Evolutionary conservation across 2,888 invertebrate genomes (phyloP).

Genomic region (Drosophila prostipennis): DNA sequence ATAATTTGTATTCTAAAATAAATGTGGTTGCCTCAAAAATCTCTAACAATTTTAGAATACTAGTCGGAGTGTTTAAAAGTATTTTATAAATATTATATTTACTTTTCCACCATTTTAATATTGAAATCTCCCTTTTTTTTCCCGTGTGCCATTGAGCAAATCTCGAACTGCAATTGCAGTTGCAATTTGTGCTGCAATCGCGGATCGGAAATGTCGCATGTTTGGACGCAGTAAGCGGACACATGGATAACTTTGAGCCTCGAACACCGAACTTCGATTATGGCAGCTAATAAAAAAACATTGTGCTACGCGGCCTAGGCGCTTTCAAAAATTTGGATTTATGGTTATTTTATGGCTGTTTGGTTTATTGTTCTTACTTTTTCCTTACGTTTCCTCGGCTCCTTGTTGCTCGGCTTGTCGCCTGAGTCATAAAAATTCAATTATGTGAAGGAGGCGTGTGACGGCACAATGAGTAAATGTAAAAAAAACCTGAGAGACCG

Average conservation of each 20-base stretch:
- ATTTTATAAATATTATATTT: too few species aligned
- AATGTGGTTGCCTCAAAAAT: too few species aligned
- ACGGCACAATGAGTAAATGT: slow-evolving; percentile 1
- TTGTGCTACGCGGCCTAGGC: slow-evolving; percentile 44
- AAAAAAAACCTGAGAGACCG: slow-evolving; percentile 21
- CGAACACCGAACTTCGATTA: slow-evolving; percentile 62
- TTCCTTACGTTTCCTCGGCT: background rate
- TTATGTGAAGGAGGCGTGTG: slow-evolving; percentile 52
- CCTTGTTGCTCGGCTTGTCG: slow-evolving; percentile 38
- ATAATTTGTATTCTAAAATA: too few species aligned
- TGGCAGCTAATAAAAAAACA: slow-evolving; percentile 63
- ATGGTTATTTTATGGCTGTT: slow-evolving; percentile 45
- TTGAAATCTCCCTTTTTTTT: background rate
- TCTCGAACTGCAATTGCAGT: slow-evolving; percentile 20
- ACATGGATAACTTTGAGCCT: slow-evolving; percentile 18
- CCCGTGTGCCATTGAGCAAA: slow-evolving; percentile 1
- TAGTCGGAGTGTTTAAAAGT: too few species aligned
- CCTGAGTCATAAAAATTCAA: slow-evolving; percentile 69
- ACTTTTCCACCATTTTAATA: too few species aligned
- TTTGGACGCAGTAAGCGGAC: slow-evolving; percentile 57
- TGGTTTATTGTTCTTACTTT: slow-evolving; percentile 57
- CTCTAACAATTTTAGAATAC: too few species aligned
- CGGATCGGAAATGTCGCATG: slow-evolving; percentile 65
- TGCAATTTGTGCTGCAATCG: slow-evolving; percentile 10
- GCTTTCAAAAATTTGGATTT: slow-evolving; percentile 40